Base-by-base conservation (phyloP, 2,113 vertebrate genomes). In the Eurypyga helias region DNA sequence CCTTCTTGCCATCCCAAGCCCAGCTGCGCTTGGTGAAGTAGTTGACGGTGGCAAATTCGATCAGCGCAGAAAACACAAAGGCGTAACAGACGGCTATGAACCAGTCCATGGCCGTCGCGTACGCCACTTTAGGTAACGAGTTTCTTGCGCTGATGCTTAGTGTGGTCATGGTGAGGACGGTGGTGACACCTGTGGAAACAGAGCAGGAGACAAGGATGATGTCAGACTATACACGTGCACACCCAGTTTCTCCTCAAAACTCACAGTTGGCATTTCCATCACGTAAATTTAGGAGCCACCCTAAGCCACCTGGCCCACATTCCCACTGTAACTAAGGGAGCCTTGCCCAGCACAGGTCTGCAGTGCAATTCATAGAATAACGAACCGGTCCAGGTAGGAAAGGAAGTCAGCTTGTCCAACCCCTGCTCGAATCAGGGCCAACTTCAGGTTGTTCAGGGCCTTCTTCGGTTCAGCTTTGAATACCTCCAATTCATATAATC, bases 61-160 rank as follows among this genome's bases (percentile, higher is more conserved):
- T 99, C 98, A 99, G 98, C 77, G 99, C 99, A 95, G 99, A 99
- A 99, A 99, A 99, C 97, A 99, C 99, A 97, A 99, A 99, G 97
- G 99, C 99, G 93, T 99, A 99, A 98, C 99, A 99, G 97, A 99
- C 99, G 19, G 99, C 99, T 99, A 99, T 99, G 98, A 99, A 99
- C 99, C 99, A 99, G 98, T 99, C 99, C 99, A 99, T 99, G 98
- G 99, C 99, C 33, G 99, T 99, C 97, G 99, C 99, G 18, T 99
- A 99, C 71, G 99, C 99, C 98, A 99, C 99, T 96, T 99, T 99
- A 94, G 99, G 99, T 86, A 99, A 98, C 24, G 99, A 99, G 98
- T 99, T 99, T 98, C 99, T 98, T 96, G 99, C 99, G 97, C 99
- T 99, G 99, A 99, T 99, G 98, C 99, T 99, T 96, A 99, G 97